Evolutionary conservation across 2,888 invertebrate species (phyloP).

Genomic region (Chloromyia formosa): DNA sequence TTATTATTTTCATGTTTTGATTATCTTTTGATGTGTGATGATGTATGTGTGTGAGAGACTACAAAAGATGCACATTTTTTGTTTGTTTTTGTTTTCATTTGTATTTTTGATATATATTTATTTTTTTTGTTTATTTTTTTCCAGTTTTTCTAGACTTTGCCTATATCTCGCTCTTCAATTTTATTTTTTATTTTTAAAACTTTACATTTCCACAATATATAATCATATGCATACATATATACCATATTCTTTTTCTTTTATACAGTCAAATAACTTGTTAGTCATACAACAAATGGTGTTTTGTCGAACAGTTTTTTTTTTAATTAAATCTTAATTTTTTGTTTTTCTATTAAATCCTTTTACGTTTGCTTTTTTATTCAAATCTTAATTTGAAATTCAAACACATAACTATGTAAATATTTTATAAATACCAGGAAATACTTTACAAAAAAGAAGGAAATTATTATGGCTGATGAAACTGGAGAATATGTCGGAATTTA

Average conservation of each 20-base stretch:
- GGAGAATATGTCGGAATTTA: background rate
- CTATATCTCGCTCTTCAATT: too few relatives aligned
- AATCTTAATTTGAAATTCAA: conserved; percentile 9
- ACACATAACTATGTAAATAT: conserved; percentile 19
- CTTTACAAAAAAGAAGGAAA: background rate
- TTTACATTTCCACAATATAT: background rate
- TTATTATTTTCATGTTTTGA: conserved; percentile 36
- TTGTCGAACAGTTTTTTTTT: background rate
- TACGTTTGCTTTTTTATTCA: background rate
- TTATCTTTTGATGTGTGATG: conserved; percentile 13
- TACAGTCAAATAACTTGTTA: background rate
- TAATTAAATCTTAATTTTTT: background rate
- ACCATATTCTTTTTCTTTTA: too few relatives aligned
- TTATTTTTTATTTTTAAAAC: background rate
- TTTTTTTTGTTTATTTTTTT: too few relatives aligned
- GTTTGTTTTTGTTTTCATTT: background rate
- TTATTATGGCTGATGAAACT: background rate
- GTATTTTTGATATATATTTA: too few relatives aligned
- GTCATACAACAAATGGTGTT: background rate
- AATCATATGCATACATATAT: background rate
- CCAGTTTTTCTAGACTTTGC: too few relatives aligned
- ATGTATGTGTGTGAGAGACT: background rate
- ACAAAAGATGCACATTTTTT: conserved; percentile 18
- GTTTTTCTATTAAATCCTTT: background rate
- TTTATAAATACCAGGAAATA: conserved; percentile 12